These are phyloP conservation scores for Leptinotarsa undecemlineata DNA, from an alignment of 1,140 invertebrate genomes.

Conservation along the genomic window DNA sequence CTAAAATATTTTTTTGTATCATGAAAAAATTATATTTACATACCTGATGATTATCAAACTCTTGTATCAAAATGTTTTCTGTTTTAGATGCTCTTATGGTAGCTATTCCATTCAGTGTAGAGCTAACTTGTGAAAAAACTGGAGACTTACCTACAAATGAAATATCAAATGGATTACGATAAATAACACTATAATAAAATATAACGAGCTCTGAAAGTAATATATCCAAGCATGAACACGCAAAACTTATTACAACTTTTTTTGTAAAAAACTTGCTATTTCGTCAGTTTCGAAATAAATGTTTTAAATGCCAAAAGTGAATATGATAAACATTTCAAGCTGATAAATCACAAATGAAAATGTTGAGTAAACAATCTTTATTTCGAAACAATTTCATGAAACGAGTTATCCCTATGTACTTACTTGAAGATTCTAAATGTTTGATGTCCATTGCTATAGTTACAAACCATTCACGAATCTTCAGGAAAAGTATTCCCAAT, in stretches of 20 bases:
- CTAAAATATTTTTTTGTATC: neutral
- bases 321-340: too few relatives aligned
- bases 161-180: neutral
- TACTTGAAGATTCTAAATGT: conserved; percentile 60
- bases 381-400: too few relatives aligned
- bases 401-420: conserved; percentile 30
- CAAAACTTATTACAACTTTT: neutral
- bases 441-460: conserved; percentile 64
- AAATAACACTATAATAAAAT: neutral
- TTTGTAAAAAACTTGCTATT: neutral
- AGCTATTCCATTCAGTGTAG: conserved; percentile 46
- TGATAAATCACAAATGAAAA: too few relatives aligned
- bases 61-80: conserved; percentile 47
- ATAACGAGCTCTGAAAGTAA: neutral
- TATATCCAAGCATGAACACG: neutral
- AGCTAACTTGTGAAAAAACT: conserved; percentile 73
- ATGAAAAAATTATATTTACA: neutral
- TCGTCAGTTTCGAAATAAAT: neutral
- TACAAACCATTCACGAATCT: conserved; percentile 63
- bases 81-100: conserved; percentile 53
- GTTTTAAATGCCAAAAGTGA: too few relatives aligned
- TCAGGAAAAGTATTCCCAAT: conserved; percentile 59
- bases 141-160: conserved; percentile 64
- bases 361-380: too few relatives aligned
- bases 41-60: conserved; percentile 53